Base-by-base conservation (phyloP, 1,140 invertebrate species). In the Ganaspis sp. region DNA sequence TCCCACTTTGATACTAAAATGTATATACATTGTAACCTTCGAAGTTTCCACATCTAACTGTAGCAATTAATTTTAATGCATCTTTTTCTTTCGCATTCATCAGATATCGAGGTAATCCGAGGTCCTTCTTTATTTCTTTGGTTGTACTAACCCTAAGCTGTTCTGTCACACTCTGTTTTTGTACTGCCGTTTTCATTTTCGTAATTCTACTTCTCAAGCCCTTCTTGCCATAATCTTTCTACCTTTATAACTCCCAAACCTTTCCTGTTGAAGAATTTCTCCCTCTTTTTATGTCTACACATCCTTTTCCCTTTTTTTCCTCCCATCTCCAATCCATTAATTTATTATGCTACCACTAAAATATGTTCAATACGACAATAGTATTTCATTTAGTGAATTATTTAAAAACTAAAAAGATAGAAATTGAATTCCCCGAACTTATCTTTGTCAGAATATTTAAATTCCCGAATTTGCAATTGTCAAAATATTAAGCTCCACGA, bases 31-130 rank as follows among this genome's bases (percentile, higher is more conserved):
- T 75, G 12, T 15, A 29, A 6, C 17, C 49, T 23, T 74, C 72
- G 19, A 77, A 49, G 37, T 72, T 80, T 12, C 75, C 75, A 26
- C 72, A 80, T 21, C 79, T 74, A n/a, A 72, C 3, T 53, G 53
- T 77, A 5, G 75, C 75, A 26, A 75, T 69, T 45, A 34, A 29
- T 11, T 70, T 72, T 64, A 77, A 72, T 1, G 26, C 37, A 19
- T 71, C 70, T 58, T 29, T 49, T 69, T 21, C 19, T 8, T 58
- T 34, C 9, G 29, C n/a, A n/a, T 23, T 5, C 21, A 11, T 1
- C 29, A 75, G 21, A 45, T 75, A 75, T 45, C 23, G 70, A 1
- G 64, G 26, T 38, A 42, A 37, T 21, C 23, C 19, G 9, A 70
- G 9, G 2, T n/a, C 34, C 69, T n/a, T 40, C 4, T 4, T 70